Evolutionary conservation across 2,888 invertebrate species (phyloP), one percentile per base, ranked within the genome.

Genomic region (Oxytorus armatus): DNA sequence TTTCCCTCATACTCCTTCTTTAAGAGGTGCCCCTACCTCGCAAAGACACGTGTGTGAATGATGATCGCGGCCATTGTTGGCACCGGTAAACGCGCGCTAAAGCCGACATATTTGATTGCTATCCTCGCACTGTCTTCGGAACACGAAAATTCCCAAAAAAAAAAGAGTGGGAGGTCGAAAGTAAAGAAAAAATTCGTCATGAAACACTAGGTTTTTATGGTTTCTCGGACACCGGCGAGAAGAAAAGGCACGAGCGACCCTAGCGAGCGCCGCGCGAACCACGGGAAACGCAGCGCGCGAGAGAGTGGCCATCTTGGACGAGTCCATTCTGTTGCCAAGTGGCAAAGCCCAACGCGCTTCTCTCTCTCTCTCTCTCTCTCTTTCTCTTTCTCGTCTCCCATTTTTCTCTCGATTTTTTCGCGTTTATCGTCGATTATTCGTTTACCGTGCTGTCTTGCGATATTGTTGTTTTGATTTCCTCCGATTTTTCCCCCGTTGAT

Each of bases 291-390:
- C 65, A n/a, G 18, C 29, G 73, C 51, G 66, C 53, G n/a, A 16
- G 25, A 42, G 16, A 39, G 65, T 25, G 80, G 89, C 90, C 91
- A 91, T 90, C 79, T 91, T 91, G 91, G 91, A 90, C 91, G 90
- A 91, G 91, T 91, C 90, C 91, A 91, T 90, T 86, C 76, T 84
- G 83, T 85, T 85, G 85, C 84, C 83, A 83, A 85, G 79, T 77
- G 82, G 78, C 83, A 77, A 55, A 55, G 55, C 77, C 73, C 53
- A 53, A 36, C 47, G 39, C 47, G 29, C 47, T 29, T 49, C n/a
- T n/a, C n/a, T n/a, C n/a, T n/a, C n/a, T 49, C 49, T 49, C 18
- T n/a, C 29, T 25, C 8, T 29, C 47, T 47, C 33, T 51, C 51
- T 49, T 36, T 42, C n/a, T 42, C 10, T 10, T 10, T 10, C 2